Percentiles rank a stretch among this genome's conserved stretches.
Conservation (phyloP, 2,888 invertebrate species). For the Carabus problematicus region DNA sequence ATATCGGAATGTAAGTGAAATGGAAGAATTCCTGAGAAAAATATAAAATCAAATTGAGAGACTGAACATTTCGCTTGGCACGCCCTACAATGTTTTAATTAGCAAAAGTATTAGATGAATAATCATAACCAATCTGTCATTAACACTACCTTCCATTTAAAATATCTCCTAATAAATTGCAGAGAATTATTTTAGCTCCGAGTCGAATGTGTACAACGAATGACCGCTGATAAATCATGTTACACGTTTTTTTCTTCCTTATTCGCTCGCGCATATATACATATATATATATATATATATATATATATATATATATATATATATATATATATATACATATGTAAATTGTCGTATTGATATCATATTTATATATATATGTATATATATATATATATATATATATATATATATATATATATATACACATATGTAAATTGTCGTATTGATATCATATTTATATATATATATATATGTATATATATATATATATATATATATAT, state of each 20-base stretch:
- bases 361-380: not conserved
- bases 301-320: slow-evolving; percentile 8
- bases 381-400: too few species aligned
- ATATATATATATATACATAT: slow-evolving; percentile 1
- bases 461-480: too few species aligned
- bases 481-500: too few species aligned
- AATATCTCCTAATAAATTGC: slow-evolving; percentile 3
- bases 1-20: too few species aligned
- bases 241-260: slow-evolving; percentile 1
- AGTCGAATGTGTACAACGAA: not conserved
- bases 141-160: not conserved
- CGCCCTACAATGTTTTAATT: slow-evolving; percentile 2
- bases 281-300: slow-evolving; percentile 6
- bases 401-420: too few species aligned
- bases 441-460: too few species aligned
- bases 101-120: slow-evolving; percentile 8
- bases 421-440: too few species aligned
- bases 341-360: not conserved
- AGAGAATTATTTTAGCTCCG: not conserved
- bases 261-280: not conserved
- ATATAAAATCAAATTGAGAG: too few species aligned
- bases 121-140: slow-evolving; percentile 1
- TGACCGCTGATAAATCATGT: slow-evolving; percentile 4
- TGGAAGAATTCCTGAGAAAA: too few species aligned
- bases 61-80: too few species aligned